Evolutionary conservation across 1,140 invertebrate species (phyloP), one percentile per base, ranked within the genome.

Genomic region (Zaprionus taronus): DNA sequence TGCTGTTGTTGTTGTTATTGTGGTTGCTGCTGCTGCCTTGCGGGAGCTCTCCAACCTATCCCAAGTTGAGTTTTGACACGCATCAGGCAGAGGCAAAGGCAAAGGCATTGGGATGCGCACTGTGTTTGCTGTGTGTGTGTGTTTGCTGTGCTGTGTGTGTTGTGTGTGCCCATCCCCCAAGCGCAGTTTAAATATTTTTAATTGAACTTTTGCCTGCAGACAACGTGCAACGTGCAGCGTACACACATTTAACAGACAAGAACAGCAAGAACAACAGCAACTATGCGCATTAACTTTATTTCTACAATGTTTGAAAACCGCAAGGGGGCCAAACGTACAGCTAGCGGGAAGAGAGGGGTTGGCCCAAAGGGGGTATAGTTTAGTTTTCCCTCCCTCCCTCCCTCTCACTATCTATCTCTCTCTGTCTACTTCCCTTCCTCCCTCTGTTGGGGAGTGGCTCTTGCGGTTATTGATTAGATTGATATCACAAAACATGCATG

Each of bases 11-110:
- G 73, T 22, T 65, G 53, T 28, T 70, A 69, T 22, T 65, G 65
- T 64, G 78, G 72, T 22, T 71, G 60, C 49, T 83, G 73, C 47
- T 49, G 64, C 64, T 83, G 83, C 80, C 84, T 87, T 83, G 67
- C 84, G 84, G 83, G 84, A 80, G 83, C 86, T 89, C 84, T 89
- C 75, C 84, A 87, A 87, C 84, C 84, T 87, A 87, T 89, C 84
- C 84, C 84, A 87, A 87, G 84, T 83, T 87, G 77, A 79, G 77
- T 81, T 86, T 86, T 82, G 83, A 80, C 74, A 89, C 84, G 81
- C 80, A 89, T 89, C 76, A 76, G 68, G 53, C 41, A 47, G n/a
- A 47, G n/a, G 41, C 41, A n/a, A 9, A n/a, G n/a, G 41, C 41
- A 44, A 44, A 47, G 41, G 41, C 78, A 77, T 49, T 72, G 69